Evolutionary conservation across 2,797 vertebrate species (phyloP).

Genomic region (Cirrhinus molitorella): DNA sequence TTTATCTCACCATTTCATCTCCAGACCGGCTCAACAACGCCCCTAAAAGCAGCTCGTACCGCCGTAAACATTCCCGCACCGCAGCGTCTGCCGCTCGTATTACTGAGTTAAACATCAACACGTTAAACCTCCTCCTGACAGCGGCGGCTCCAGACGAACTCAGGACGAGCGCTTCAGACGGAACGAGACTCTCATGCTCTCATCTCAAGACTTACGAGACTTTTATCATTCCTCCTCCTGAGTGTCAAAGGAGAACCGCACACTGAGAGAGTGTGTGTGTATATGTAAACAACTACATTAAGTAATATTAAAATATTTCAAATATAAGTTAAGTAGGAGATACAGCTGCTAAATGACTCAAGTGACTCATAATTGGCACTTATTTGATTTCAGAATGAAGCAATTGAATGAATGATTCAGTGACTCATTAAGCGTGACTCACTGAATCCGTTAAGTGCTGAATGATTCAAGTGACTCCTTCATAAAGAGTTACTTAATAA

Average conservation of each 20-base stretch:
- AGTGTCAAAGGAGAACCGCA: not conserved
- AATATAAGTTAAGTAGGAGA: not conserved
- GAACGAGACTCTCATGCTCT: not conserved
- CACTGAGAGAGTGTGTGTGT: not conserved
- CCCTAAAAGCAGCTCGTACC: conserved; percentile 12
- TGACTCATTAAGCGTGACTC: too few species aligned
- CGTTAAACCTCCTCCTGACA: conserved; percentile 29
- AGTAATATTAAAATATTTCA: too few species aligned
- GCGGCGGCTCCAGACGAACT: not conserved
- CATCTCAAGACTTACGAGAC: not conserved
- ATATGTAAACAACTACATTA: too few species aligned
- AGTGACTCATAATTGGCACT: not conserved
- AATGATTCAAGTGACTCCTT: too few species aligned
- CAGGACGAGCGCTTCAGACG: not conserved
- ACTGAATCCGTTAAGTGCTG: too few species aligned
- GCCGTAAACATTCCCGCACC: conserved; percentile 38
- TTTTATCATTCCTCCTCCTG: not conserved
- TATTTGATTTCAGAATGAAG: too few species aligned
- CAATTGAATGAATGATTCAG: not conserved
- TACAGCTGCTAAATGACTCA: not conserved
- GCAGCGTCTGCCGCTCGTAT: conserved; percentile 34
- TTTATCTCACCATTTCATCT: conserved; percentile 1
- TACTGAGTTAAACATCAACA: conserved; percentile 23
- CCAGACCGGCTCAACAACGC: conserved; percentile 36
- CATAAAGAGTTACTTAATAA: too few species aligned